phyloP scores from a whole-genome alignment of 2,888 invertebrate genomes.

The Epiblema foenella region DNA sequence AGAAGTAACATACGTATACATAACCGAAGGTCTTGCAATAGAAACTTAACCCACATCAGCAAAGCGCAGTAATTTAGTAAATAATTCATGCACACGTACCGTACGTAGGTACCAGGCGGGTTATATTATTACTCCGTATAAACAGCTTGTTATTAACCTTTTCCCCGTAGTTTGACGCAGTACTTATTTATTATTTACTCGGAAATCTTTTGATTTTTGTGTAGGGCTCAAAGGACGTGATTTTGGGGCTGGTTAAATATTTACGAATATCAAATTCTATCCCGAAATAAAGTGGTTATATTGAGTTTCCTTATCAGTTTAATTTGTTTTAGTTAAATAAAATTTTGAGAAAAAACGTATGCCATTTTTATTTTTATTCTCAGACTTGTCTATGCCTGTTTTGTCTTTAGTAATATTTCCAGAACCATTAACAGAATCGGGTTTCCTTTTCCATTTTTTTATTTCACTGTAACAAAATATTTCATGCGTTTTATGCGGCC shows the following conservation, averaged over 20 bases:
- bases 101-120: constrained; percentile 24
- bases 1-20: not conserved
- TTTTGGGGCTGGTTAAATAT: constrained; percentile 60
- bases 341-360: not conserved
- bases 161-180: constrained; percentile 36
- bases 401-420: too few relatives aligned
- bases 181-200: constrained; percentile 45
- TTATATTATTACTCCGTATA: constrained; percentile 35
- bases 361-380: too few relatives aligned
- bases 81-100: constrained; percentile 36
- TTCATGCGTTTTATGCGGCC: too few relatives aligned
- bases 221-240: constrained; percentile 47
- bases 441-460: too few relatives aligned
- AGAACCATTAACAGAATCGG: too few relatives aligned
- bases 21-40: not conserved
- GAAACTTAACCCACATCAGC: constrained; percentile 17
- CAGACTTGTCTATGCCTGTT: not conserved
- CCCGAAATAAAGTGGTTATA: not conserved
- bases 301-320: not conserved
- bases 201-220: constrained; percentile 45
- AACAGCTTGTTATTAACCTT: constrained; percentile 31
- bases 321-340: not conserved
- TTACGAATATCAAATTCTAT: constrained; percentile 52
- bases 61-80: constrained; percentile 42
- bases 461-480: too few relatives aligned